Percentiles rank a stretch among this genome's conserved stretches.
These are phyloP conservation scores for Eupithecia vulgata DNA, from an alignment of 2,888 invertebrate genomes.

Conservation along the genomic window DNA sequence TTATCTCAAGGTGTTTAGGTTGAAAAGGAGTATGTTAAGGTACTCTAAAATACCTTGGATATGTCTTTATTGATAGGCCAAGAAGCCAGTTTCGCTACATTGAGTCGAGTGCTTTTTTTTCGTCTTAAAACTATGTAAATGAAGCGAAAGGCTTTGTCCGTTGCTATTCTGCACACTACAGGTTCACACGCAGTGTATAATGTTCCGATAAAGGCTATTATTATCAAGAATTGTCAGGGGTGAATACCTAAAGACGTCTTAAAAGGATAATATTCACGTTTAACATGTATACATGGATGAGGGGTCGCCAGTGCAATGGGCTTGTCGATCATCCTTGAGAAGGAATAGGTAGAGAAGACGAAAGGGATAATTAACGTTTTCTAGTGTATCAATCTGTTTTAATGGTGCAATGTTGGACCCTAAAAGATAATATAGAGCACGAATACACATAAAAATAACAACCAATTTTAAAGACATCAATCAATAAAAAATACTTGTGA, in stretches of 20 bases:
- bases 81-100: constrained; percentile 40
- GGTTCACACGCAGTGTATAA: background rate
- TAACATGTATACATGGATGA: background rate
- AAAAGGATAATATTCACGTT: background rate
- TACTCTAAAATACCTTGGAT: background rate
- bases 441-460: background rate
- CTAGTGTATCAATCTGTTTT: too few relatives aligned
- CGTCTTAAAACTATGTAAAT: constrained; percentile 33
- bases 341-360: background rate
- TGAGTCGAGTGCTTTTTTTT: constrained; percentile 34
- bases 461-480: background rate
- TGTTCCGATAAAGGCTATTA: background rate
- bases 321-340: background rate
- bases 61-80: constrained; percentile 11
- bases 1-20: constrained; percentile 23
- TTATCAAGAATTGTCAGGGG: background rate
- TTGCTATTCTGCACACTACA: background rate
- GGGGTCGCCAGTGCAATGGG: background rate
- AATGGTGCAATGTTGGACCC: background rate
- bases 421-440: background rate
- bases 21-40: background rate
- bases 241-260: background rate
- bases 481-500: background rate
- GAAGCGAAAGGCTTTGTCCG: constrained; percentile 14
- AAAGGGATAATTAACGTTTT: too few relatives aligned